Evolutionary conservation across 2,888 invertebrate genomes (phyloP).

Genomic region (Eugnorisma glareosa): DNA sequence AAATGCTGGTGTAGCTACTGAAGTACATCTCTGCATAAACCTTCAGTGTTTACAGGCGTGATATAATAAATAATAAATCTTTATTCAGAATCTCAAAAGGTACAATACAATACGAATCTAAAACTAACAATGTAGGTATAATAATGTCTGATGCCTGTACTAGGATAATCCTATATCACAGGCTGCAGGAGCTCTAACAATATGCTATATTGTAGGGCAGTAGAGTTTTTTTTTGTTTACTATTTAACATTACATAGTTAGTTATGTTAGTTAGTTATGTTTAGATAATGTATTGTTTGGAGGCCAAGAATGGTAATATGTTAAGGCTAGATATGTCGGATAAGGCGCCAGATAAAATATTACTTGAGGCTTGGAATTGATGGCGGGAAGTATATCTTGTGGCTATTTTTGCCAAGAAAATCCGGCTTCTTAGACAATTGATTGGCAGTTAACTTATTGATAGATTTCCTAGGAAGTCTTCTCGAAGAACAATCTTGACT

Average conservation of each 20-base stretch:
- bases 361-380: conserved; percentile 15
- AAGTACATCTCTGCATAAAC: neutral
- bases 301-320: conserved; percentile 25
- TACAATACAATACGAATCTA: no score
- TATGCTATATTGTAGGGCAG: no score
- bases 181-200: no score
- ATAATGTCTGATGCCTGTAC: no score
- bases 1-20: neutral
- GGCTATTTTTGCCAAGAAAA: neutral
- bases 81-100: no score
- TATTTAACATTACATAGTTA: no score
- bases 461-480: neutral
- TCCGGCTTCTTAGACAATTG: neutral
- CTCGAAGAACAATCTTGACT: neutral
- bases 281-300: conserved; percentile 36
- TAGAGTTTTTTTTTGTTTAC: no score
- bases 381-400: conserved; percentile 14
- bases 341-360: conserved; percentile 15
- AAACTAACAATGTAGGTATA: no score
- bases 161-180: no score
- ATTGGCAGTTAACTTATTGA: neutral
- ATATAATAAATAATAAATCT: no score
- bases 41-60: neutral
- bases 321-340: conserved; percentile 6
- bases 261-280: no score